These are phyloP conservation scores for Agonopterix alstromeriana DNA, from an alignment of 2,888 invertebrate genomes.

Conservation along the genomic window DNA sequence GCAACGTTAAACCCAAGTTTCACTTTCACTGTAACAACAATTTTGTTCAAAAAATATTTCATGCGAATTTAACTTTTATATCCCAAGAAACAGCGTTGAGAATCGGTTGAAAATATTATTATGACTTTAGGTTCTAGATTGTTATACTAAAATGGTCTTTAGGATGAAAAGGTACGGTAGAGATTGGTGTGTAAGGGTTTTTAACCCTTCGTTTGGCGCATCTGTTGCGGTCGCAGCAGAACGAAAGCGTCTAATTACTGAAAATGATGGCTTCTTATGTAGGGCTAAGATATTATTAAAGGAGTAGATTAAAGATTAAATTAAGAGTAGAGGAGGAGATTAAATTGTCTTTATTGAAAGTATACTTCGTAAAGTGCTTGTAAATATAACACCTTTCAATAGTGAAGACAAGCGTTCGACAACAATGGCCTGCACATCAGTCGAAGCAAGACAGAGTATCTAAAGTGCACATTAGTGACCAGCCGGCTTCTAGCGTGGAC, in stretches of 20 bases:
- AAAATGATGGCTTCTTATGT: slow-evolving; percentile 26
- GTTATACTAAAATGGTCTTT: slow-evolving; percentile 2
- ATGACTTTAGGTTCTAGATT: slow-evolving; percentile 4
- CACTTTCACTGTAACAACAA: background rate
- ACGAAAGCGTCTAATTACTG: slow-evolving; percentile 33
- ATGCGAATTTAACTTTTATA: slow-evolving; percentile 16
- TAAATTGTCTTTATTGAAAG: no score
- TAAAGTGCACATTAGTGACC: background rate
- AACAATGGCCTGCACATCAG: no score
- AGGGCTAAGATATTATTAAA: background rate
- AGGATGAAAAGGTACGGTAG: background rate
- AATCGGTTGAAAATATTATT: slow-evolving; percentile 14
- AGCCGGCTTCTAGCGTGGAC: background rate
- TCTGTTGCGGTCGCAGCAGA: slow-evolving; percentile 22
- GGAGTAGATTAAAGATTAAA: no score
- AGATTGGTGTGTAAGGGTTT: background rate
- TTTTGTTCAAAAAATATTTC: background rate
- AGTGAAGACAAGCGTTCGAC: no score
- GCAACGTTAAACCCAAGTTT: background rate
- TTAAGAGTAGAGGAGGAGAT: no score
- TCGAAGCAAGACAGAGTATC: background rate
- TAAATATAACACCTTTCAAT: no score
- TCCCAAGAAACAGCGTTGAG: slow-evolving; percentile 16
- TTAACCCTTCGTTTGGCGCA: slow-evolving; percentile 13
- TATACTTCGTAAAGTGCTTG: no score